These are phyloP conservation scores for Thymelicus acteon DNA, from an alignment of 2,888 invertebrate species.

Conservation along the genomic window DNA sequence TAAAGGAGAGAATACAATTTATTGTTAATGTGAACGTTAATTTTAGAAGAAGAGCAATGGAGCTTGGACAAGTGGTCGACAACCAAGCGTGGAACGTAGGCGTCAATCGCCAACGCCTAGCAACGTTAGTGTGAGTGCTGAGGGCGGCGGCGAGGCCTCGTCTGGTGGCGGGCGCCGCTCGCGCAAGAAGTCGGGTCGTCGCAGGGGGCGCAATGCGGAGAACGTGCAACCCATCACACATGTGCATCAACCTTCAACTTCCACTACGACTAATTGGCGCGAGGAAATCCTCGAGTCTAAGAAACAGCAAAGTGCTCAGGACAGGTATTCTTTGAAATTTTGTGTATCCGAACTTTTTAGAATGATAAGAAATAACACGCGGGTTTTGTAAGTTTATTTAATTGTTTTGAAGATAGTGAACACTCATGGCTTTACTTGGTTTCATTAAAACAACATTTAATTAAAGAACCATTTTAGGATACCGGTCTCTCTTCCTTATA, in stretches of 20 bases:
- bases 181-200: constrained; percentile 49
- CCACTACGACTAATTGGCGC: constrained; percentile 71
- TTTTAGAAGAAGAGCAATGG: constrained; percentile 65
- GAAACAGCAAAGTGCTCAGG: constrained; percentile 61
- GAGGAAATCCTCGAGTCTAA: constrained; percentile 79
- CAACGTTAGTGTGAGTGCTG: constrained; percentile 36
- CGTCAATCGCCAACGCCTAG: constrained; percentile 61
- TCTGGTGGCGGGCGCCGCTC: constrained; percentile 45
- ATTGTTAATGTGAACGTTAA: constrained; percentile 14
- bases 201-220: constrained; percentile 51
- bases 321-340: constrained; percentile 53
- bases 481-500: too few relatives aligned
- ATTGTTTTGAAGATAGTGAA: too few relatives aligned
- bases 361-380: too few relatives aligned
- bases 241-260: constrained; percentile 54
- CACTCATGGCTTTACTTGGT: too few relatives aligned
- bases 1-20: neutral
- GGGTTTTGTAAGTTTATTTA: too few relatives aligned
- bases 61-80: constrained; percentile 61
- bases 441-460: too few relatives aligned
- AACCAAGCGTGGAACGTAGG: constrained; percentile 65
- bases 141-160: constrained; percentile 39
- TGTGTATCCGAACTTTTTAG: too few relatives aligned
- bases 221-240: constrained; percentile 48
- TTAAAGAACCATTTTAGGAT: too few relatives aligned